Evolutionary conservation across 92 coral and sea anemone genomes (phyloP), one percentile per base, ranked within the genome.

Genomic region (Epizoanthus scotinus): DNA sequence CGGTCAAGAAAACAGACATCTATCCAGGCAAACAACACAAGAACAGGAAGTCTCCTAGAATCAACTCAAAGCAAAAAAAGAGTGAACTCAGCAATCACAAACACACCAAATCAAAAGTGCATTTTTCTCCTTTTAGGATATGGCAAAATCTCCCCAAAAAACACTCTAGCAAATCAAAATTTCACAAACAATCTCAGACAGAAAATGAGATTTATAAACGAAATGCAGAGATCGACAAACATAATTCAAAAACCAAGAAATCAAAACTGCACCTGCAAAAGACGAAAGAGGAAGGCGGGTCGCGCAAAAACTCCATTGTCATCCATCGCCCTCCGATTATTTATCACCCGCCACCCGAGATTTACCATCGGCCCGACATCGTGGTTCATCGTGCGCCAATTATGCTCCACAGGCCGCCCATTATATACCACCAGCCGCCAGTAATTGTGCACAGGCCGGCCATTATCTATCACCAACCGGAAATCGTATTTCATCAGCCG

Each of bases 291-390:
- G 92, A 84, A 34, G 89, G 87, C 26, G 98, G 96, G 19, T 87
- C 87, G 55, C 91, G 91, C 34, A 96, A 96, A 64, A 96, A 96
- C 50, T 84, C 91, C 24, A 92, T 96, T 18, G 97, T 96, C 19
- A 94, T 96, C 66, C 97, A 96, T 66, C 94, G 99, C 5, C 99
- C 99, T 52, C 99, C 99, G 17, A 96, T 96, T n/a, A 96, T 96
- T 27, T 96, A 96, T 47, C 99, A 96, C 78, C 99, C 99, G 12
- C 99, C 99, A n/a, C 99, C 99, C 64, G 99, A 96, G 79, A 87
- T 96, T 36, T 96, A 96, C 64, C 99, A 96, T 77, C 89, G 99
- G 34, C 99, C 99, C 27, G 96, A 93, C 61, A 96, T 96, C 86
- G 99, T 96, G 67, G 99, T 96, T 59, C 99, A 96, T 63, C 95